Percentiles rank a stretch among this genome's conserved stretches.
Evolutionary conservation across 2,113 vertebrate species (phyloP).

Genomic region (Meriones unguiculatus): DNA sequence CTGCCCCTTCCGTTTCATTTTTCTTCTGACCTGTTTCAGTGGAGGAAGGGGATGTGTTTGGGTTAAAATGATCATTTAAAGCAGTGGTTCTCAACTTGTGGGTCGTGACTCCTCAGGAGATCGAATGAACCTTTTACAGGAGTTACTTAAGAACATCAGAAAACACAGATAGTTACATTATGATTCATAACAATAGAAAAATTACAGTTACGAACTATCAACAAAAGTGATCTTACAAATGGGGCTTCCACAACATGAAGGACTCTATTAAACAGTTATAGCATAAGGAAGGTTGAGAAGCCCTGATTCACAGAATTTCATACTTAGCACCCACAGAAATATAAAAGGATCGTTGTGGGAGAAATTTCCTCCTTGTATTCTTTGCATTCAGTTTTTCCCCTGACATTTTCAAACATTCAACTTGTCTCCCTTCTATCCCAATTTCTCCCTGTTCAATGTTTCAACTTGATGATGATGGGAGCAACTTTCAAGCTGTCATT

Average conservation of each 20-base stretch:
- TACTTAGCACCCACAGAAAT: background rate
- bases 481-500: slow-evolving; percentile 66
- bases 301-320: background rate
- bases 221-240: background rate
- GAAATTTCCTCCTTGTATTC: slow-evolving; percentile 30
- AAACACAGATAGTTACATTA: background rate
- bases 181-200: background rate
- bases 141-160: background rate
- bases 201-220: background rate
- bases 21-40: slow-evolving; percentile 41
- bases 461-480: slow-evolving; percentile 38
- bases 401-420: slow-evolving; percentile 63
- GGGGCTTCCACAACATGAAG: background rate
- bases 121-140: background rate
- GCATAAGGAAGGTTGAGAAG: background rate
- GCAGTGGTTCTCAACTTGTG: background rate
- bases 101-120: background rate
- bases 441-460: slow-evolving; percentile 56
- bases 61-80: slow-evolving; percentile 47
- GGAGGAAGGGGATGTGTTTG: background rate
- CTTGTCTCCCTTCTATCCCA: slow-evolving; percentile 9
- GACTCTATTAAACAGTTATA: background rate
- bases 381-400: slow-evolving; percentile 42
- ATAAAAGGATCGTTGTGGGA: background rate
- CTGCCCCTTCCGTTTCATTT: slow-evolving; percentile 28